Evolutionary conservation across 1,140 invertebrate genomes (phyloP).

Genomic region (Drosophila ogumai): DNA sequence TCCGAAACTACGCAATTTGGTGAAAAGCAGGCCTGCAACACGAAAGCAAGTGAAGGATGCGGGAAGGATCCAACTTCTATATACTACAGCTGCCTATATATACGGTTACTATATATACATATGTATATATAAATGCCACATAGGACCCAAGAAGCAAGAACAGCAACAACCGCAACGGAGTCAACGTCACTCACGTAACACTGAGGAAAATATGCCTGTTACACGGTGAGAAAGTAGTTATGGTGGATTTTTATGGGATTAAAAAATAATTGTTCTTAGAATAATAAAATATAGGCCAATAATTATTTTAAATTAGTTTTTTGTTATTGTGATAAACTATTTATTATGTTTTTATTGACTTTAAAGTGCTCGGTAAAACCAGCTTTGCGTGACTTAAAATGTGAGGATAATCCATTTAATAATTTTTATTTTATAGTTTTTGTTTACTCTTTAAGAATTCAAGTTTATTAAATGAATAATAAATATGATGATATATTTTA

Average conservation of each 20-base stretch:
- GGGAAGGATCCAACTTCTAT: slow-evolving; percentile 42
- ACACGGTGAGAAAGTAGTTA: slow-evolving; percentile 7
- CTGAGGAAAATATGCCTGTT: slow-evolving; percentile 25
- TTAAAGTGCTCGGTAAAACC: too few relatives aligned
- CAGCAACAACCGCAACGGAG: slow-evolving; percentile 52
- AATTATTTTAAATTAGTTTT: background rate
- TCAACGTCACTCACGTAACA: slow-evolving; percentile 74
- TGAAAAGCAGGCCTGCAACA: slow-evolving; percentile 57
- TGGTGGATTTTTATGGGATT: background rate
- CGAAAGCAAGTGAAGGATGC: slow-evolving; percentile 13
- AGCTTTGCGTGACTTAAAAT: background rate
- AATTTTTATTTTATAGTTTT: too few relatives aligned
- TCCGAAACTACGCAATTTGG: slow-evolving; percentile 70
- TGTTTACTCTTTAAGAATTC: too few relatives aligned
- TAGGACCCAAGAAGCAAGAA: slow-evolving; percentile 23
- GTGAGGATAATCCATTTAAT: background rate
- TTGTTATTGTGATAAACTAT: background rate
- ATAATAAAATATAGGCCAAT: too few relatives aligned
- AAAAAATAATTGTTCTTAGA: background rate
- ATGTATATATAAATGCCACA: slow-evolving; percentile 25
- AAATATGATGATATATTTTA: background rate
- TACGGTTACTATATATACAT: background rate
- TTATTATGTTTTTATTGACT: background rate
- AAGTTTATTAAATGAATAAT: too few relatives aligned
- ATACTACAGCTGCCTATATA: slow-evolving; percentile 13